Conservation (phyloP, 2,888 invertebrate species). For the Formica aserva region DNA sequence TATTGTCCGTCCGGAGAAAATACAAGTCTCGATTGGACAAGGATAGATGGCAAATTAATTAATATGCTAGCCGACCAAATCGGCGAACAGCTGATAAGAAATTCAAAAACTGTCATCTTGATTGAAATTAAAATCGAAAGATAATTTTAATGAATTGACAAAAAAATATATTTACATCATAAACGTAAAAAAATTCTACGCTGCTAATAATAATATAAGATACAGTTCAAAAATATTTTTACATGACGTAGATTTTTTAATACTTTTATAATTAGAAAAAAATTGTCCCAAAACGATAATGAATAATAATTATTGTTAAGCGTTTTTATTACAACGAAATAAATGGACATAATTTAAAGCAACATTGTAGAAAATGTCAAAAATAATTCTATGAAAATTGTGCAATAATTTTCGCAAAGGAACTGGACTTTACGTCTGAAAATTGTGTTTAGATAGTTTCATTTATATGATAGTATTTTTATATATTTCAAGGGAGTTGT, state of each 20-base stretch:
- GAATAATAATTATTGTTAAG: neutral
- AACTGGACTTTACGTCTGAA: neutral
- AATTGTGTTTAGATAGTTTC: neutral
- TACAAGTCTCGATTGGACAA: neutral
- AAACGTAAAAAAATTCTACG: neutral
- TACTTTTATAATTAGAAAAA: neutral
- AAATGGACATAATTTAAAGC: neutral
- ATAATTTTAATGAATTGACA: neutral
- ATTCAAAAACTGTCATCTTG: neutral
- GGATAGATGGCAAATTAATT: neutral
- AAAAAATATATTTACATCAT: no score
- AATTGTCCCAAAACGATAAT: neutral
- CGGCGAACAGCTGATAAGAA: neutral
- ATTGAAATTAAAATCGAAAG: neutral
- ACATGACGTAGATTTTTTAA: neutral
- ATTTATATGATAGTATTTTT: neutral
- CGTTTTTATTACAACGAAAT: neutral
- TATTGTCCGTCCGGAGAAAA: constrained; percentile 9
- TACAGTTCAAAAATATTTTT: neutral
- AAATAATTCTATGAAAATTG: neutral
- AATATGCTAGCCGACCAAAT: neutral
- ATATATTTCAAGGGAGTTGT: neutral
- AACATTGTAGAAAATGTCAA: neutral
- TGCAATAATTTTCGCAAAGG: neutral
- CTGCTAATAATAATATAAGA: neutral